Evolutionary conservation across 2,113 vertebrate genomes (phyloP).

Genomic region (Saguinus imperator): DNA sequence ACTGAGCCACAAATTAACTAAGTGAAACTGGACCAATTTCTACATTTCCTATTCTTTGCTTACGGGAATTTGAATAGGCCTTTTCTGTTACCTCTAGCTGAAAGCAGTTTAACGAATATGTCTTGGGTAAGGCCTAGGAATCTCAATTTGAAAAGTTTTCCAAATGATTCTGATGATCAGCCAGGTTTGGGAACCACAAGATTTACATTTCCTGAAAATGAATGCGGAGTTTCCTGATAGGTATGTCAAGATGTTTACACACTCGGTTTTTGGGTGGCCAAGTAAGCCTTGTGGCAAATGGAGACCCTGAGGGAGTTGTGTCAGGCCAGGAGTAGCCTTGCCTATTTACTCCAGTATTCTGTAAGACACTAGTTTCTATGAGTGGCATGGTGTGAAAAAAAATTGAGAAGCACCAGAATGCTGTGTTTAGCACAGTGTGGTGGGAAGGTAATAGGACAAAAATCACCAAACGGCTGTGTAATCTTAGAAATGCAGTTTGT

Average conservation of each 20-base stretch:
- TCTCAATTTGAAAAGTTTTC: neutral
- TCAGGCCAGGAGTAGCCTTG: neutral
- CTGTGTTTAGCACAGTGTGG: neutral
- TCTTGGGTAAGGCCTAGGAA: neutral
- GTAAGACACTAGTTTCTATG: neutral
- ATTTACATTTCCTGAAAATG: neutral
- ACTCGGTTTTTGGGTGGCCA: neutral
- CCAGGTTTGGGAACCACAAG: neutral
- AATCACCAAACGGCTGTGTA: neutral
- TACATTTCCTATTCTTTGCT: neutral
- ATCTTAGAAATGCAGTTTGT: neutral
- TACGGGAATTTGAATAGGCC: neutral
- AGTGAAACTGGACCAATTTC: too few relatives aligned
- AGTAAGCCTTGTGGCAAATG: neutral
- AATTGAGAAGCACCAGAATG: rapidly evolving
- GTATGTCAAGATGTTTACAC: neutral
- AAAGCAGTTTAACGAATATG: neutral
- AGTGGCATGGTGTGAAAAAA: neutral
- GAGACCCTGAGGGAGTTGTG: neutral
- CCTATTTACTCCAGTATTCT: neutral
- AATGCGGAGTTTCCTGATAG: neutral
- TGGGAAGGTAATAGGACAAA: neutral
- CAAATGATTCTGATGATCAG: neutral
- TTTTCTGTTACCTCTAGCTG: neutral
- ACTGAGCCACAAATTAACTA: neutral